Evolutionary conservation across 2,113 vertebrate species (phyloP), one percentile per base, ranked within the genome.

Genomic region (Hemibagrus wyckioides): DNA sequence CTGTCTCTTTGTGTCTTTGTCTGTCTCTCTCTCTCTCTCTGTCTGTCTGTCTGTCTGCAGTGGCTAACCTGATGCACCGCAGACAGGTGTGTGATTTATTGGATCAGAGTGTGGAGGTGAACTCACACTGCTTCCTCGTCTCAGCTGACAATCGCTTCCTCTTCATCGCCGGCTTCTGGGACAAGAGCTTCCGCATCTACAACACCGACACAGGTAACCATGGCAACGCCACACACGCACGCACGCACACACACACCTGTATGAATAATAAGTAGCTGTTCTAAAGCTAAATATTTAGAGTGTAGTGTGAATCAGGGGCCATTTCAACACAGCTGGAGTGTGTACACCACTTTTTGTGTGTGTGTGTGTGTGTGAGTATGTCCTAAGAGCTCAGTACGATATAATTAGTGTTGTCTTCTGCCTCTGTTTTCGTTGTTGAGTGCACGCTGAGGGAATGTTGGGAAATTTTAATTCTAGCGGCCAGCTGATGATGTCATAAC

Each of bases 131-230:
- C 93, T 99, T 99, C 86, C 93, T 97, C 91, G 95, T 99, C 93
- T 98, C 97, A 0, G 97, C 98, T 0, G 97, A 99, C 92, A 99
- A 99, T 93, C 97, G 98, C 92, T 97, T 96, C 89, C 96, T 99
- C 93, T 95, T 99, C 36, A 94, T 99, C 89, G 99, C 98, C 80
- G 98, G 98, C 89, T 99, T 99, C 94, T 99, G 98, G 98, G 98
- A 99, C 94, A 99, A 99, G 95, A 99, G 98, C 92, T 99, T 99
- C 94, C 96, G 98, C 8, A 95, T 99, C 89, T 99, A 99, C 91
- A 99, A 97, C 89, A 98, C 97, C 0, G 98, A 99, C 92, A 95
- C 97, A 93, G 98, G 98, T 99, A 95, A 89, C 88, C 89, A 91
- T 86, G 91, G 94, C 93, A 90, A 94, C 89, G 3, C 33, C 19